Base-by-base conservation (phyloP, 64 coral and sea anemone species). In the Montipora capricornis region DNA sequence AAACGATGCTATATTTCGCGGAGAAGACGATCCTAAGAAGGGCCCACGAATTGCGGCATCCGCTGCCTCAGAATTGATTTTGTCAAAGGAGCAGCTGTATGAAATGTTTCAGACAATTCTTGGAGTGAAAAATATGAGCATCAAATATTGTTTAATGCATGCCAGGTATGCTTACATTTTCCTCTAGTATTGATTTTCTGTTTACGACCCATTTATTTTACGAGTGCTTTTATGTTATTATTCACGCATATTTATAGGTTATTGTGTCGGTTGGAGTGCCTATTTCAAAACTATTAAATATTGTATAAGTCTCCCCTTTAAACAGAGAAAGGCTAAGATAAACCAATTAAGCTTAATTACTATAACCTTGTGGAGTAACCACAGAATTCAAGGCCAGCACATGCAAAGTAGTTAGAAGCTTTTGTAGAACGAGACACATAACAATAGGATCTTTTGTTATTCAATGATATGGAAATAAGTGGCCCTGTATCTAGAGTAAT, bases 101-200 rank as follows among this genome's bases (percentile, higher is more conserved):
- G 97, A 99, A 88, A 99, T 99, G 97, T 99, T 99, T 71, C 97
- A 94, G 74, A 91, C 92, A 14, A 94, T 99, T 76, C 60, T 99
- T 19, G 97, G 79, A 46, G 76, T 99, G 46, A 99, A 99, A 76
- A 92, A 90, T 96, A 96, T 57, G 94, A 99, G 20, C 97, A 99
- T 77, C 89, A 85, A 77, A 99, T 99, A 49, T 61, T 99, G 26
- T 99, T 94, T 66, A 99, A 99, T 55, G 97, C 94, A 10, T 99
- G 97, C 49, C 94, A 99, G 95, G 97, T 99, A 95, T 64, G 61
- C 52, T 55, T 55, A 55, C 5, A 29, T n/a, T 78, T 48, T 7
- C n/a, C 3, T 60, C 22, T n/a, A 37, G 37, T 58, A 60, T 61
- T 78, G 14, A 44, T 75, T 3, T 14, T 46, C 6, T 14, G 5